A percentile compares a stretch with the other conserved stretches of the same genome.
phyloP scores from a whole-genome alignment of 2,113 vertebrate genomes.

The Pteruthius melanotis region DNA sequence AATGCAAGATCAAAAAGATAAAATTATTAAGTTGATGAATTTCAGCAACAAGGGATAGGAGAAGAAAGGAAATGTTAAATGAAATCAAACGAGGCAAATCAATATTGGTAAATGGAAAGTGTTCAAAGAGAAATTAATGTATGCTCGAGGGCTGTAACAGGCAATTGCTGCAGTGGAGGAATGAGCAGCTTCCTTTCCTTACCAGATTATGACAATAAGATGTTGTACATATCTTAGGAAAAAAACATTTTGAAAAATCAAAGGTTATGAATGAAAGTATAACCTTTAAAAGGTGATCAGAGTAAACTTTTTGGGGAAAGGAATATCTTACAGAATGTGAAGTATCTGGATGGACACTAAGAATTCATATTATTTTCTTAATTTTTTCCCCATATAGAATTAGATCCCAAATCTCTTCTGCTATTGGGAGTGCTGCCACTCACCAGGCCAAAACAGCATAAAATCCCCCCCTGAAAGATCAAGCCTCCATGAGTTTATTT shows the following conservation, averaged over 20 bases:
- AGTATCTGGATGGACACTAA: neutral
- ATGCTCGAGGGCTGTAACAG: constrained; percentile 13
- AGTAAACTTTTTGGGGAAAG: neutral
- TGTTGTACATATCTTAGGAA: neutral
- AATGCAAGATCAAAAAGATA: constrained; percentile 37
- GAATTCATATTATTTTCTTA: neutral
- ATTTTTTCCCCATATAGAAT: neutral
- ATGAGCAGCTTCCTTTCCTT: neutral
- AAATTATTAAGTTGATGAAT: constrained; percentile 35
- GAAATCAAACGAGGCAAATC: constrained; percentile 46
- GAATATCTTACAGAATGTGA: neutral
- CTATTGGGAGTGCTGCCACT: neutral
- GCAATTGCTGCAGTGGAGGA: constrained; percentile 27
- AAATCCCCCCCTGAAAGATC: neutral
- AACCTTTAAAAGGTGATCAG: neutral
- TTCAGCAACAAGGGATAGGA: constrained; percentile 16
- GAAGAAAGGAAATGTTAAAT: constrained; percentile 1
- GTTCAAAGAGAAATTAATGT: constrained; percentile 53
- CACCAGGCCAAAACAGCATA: neutral
- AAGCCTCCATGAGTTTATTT: neutral
- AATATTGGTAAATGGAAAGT: constrained; percentile 48
- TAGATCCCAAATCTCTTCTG: neutral
- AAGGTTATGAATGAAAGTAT: neutral
- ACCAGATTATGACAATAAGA: neutral
- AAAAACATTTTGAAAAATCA: neutral